Evolutionary conservation across 2,113 vertebrate genomes (phyloP).

Genomic region (Taxidea taxus): DNA sequence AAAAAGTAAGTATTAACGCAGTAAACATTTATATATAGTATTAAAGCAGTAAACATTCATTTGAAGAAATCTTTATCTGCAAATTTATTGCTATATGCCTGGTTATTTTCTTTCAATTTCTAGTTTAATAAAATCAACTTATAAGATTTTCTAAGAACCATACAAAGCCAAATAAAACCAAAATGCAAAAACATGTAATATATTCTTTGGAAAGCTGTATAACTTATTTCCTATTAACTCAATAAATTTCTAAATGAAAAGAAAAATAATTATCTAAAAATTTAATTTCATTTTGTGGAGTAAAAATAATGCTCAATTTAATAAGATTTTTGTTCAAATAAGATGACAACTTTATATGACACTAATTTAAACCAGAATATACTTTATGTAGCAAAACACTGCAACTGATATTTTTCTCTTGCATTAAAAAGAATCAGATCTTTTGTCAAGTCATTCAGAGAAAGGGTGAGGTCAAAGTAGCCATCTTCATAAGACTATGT

Average conservation of each 20-base stretch:
- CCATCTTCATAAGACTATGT: background rate
- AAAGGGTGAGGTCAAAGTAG: background rate
- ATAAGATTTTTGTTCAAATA: conserved; percentile 40
- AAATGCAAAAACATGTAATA: conserved; percentile 5
- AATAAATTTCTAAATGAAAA: conserved; percentile 35
- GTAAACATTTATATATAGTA: too few relatives aligned
- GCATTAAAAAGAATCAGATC: background rate
- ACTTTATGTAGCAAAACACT: conserved; percentile 29
- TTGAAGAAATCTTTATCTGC: background rate
- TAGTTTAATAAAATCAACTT: conserved; percentile 20
- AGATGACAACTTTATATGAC: conserved; percentile 14
- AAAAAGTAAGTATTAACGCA: too few relatives aligned
- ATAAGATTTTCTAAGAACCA: conserved; percentile 17
- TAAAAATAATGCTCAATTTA: conserved; percentile 42
- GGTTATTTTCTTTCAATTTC: conserved; percentile 43
- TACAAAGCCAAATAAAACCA: conserved; percentile 8
- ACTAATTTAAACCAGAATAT: conserved; percentile 37
- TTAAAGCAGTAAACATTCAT: background rate
- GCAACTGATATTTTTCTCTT: background rate
- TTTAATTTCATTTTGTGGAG: conserved; percentile 22
- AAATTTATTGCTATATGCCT: background rate
- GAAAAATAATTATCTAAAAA: conserved; percentile 39
- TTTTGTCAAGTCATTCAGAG: conserved; percentile 22
- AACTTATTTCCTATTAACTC: conserved; percentile 40
- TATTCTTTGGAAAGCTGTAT: background rate